Base-by-base conservation (phyloP, 2,797 vertebrate genomes). In the Telmatherina bonti region DNA sequence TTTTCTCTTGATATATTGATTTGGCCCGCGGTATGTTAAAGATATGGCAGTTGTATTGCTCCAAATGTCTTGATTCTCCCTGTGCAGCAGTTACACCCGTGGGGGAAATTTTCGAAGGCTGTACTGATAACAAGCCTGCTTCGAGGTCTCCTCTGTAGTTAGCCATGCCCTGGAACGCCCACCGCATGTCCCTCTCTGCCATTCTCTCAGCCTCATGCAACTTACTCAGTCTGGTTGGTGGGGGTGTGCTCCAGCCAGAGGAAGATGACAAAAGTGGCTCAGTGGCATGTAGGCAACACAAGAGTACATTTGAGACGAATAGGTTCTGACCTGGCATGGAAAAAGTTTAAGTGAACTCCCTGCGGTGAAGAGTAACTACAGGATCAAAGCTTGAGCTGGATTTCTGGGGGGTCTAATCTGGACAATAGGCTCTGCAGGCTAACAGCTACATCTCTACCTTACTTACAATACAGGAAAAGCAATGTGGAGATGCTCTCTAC, bases 1-100 rank as follows among this genome's bases (percentile, higher is more conserved):
- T 75, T 55, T 59, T 76, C 22, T 16, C 61, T 70, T 72, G 63
- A 81, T 81, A 53, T 86, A 91, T 88, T 78, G 88, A 88, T 88
- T 78, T 72, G 60, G 58, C 53, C 64, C 47, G 41, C 62, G 67
- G 54, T 20, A 38, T 75, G 78, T 74, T 85, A 82, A 84, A 84
- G 72, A 87, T 71, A 83, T 73, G 74, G 63, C 64, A 69, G 72
- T 64, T 60, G 72, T 86, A 86, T 86, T 82, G 60, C 78, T 75
- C 61, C n/a, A 79, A 69, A 83, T 83, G 80, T 87, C 72, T 83
- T 69, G 63, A 76, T 79, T 86, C 69, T 84, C 60, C 20, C 72
- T 67, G 43, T 70, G 70, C 69, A 56, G 58, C 54, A 38, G 71
- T 74, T 60, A 64, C 61, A 30, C 67, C 70, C 70, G 45, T 47